Evolutionary conservation across 2,888 invertebrate species (phyloP), one percentile per base, ranked within the genome.

Genomic region (Synanthedon formicaeformis): DNA sequence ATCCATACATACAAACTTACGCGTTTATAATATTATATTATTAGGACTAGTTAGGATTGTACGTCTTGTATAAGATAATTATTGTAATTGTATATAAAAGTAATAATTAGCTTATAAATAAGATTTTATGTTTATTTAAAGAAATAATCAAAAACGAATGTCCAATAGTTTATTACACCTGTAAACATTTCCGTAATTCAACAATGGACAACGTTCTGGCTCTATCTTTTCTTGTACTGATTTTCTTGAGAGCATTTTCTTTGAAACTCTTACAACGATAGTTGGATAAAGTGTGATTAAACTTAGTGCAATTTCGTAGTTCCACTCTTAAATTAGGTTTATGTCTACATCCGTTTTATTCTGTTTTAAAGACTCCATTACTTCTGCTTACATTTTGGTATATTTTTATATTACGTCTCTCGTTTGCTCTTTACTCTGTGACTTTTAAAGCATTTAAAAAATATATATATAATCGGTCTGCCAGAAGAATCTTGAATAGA

Each of bases 181-280:
- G 27, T 27, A 27, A 27, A 27, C 51, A 6, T n/a, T 48, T 10
- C 11, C 10, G 10, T 48, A 48, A 16, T 16, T 16, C 16, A 16
- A 48, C 14, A 48, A 48, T 48, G 48, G 27, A 34, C 27, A 34
- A 34, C 27, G 27, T 34, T 34, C 34, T 34, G 34, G 8, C 34
- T 34, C 10, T 10, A 51, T 50, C 54, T 57, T 53, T 57, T 56
- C 53, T 58, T 57, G 45, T 45, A 45, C 56, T 51, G 48, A 57
- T 55, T 54, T 56, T 55, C 55, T 54, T 51, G 45, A 45, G 14
- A 27, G 51, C 41, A 51, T 55, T 55, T 56, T 58, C 54, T 56
- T 51, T 53, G 40, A 52, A 54, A 53, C 48, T 56, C 34, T 41
- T 41, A 50, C 51, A 34, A 48, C 18, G 51, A 50, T 53, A 13